A percentile compares a stretch with the other conserved stretches of the same genome.
These are phyloP conservation scores for Andrena marginata DNA, from an alignment of 2,888 invertebrate species.

Conservation along the genomic window DNA sequence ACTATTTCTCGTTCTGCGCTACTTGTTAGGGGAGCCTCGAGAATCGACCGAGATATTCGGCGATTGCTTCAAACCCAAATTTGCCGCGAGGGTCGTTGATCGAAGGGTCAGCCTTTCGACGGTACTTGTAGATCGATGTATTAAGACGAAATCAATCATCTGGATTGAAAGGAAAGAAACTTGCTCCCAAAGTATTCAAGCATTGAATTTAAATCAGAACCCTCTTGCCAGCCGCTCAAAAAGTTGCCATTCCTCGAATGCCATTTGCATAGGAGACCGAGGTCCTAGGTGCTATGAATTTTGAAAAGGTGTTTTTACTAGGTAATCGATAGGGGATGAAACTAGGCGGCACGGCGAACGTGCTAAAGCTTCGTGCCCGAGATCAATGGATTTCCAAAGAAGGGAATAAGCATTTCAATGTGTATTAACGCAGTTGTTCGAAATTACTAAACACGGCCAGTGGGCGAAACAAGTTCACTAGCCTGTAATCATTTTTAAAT, in stretches of 20 bases:
- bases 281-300: conserved; percentile 4
- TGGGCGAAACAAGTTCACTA: not conserved
- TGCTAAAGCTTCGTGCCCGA: too few relatives aligned
- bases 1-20: not conserved
- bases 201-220: conserved; percentile 1
- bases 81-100: not conserved
- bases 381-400: too few relatives aligned
- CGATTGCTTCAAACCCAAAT: conserved; percentile 22
- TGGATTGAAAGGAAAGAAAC: too few relatives aligned
- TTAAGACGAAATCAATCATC: not conserved
- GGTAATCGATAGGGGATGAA: not conserved
- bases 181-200: too few relatives aligned
- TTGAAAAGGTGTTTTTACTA: not conserved
- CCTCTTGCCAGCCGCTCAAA: not conserved
- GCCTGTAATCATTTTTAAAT: not conserved
- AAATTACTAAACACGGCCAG: not conserved
- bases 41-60: not conserved
- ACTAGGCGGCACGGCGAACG: not conserved
- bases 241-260: conserved; percentile 5
- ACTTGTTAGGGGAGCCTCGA: conserved; percentile 5
- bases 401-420: too few relatives aligned
- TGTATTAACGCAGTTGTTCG: not conserved
- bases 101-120: conserved; percentile 4
- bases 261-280: not conserved
- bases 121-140: conserved; percentile 5